Evolutionary conservation across 2,113 vertebrate genomes (phyloP), one percentile per base, ranked within the genome.

Genomic region (Melanostigma gelatinosum): DNA sequence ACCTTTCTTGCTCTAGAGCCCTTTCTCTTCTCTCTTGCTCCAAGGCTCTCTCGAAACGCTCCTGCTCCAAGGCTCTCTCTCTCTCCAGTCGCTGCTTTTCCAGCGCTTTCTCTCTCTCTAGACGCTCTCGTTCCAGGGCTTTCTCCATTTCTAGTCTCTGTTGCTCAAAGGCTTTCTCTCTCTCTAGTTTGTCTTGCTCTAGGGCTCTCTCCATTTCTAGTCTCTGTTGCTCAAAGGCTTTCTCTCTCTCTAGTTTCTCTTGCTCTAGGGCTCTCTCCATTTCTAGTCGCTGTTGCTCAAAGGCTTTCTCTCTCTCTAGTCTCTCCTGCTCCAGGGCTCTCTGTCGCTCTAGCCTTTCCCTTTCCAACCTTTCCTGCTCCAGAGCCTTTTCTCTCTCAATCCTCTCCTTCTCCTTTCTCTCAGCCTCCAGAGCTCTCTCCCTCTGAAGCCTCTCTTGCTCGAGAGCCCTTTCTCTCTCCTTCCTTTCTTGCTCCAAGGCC

Each of bases 381-480:
- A 88, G 27, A 24, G 48, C 85, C 18, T 3, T 89, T 50, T 87
- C 82, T 44, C 6, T 76, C 36, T 84, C 80, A 0, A 87, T 18
- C 44, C 79, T 75, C 64, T 91, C 85, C 24, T 54, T 77, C 29
- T 90, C 86, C 7, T 82, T 71, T 46, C 77, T 77, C 36, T 84
- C 73, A 16, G 55, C 60, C 61, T 93, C 89, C 4, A 90, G 32
- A 46, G 75, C 91, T 12, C 42, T 68, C 62, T 93, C 92, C 44
- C 65, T 87, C 62, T 92, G 86, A 55, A 80, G 46, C 36, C 68
- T 77, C 22, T 92, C 87, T 22, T 75, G 84, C 58, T 93, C 87
- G 13, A 92, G 50, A 63, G 75, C 86, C 50, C 48, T 83, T 22
- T 83, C 86, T 54, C 71, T 66, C 57, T 88, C 87, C 8, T 81